phyloP scores from a whole-genome alignment of 2,797 vertebrate genomes.

The Morus bassanus region DNA sequence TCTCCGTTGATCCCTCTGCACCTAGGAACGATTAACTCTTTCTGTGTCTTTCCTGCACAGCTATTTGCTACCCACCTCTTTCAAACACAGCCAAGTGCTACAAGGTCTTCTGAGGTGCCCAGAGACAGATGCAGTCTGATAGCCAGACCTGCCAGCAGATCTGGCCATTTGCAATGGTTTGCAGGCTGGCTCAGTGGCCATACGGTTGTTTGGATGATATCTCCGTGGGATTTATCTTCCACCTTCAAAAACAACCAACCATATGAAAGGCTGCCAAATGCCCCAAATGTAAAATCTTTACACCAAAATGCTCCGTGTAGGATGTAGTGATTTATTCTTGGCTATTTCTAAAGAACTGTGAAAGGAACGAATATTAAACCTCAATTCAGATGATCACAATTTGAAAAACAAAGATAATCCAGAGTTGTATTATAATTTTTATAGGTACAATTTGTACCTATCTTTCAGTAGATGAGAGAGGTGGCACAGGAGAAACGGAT shows the following conservation, averaged over 20 bases:
- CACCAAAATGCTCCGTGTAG: conserved; percentile 11
- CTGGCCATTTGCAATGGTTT: conserved; percentile 61
- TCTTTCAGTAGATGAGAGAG: conserved; percentile 84
- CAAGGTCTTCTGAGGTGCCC: conserved; percentile 47
- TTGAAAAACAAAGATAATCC: conserved; percentile 78
- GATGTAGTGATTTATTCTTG: not conserved
- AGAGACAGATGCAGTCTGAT: conserved; percentile 50
- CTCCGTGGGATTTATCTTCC: conserved; percentile 66
- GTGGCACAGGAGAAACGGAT: conserved; percentile 83
- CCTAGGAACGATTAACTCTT: not conserved
- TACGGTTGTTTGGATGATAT: conserved; percentile 64
- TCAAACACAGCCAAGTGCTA: conserved; percentile 24
- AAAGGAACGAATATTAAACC: conserved; percentile 62
- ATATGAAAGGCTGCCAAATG: conserved; percentile 62
- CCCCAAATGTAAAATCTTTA: conserved; percentile 53
- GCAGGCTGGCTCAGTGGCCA: conserved; percentile 61
- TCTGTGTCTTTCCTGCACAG: not conserved
- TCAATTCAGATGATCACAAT: conserved; percentile 68
- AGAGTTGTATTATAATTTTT: conserved; percentile 81
- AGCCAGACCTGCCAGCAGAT: conserved; percentile 39
- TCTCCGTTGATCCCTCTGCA: not conserved
- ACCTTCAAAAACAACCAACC: conserved; percentile 66
- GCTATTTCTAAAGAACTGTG: conserved; percentile 36
- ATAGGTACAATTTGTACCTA: conserved; percentile 84
- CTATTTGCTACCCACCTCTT: not conserved